These are phyloP conservation scores for Ligdia adustata DNA, from an alignment of 2,888 invertebrate species.

Conservation along the genomic window DNA sequence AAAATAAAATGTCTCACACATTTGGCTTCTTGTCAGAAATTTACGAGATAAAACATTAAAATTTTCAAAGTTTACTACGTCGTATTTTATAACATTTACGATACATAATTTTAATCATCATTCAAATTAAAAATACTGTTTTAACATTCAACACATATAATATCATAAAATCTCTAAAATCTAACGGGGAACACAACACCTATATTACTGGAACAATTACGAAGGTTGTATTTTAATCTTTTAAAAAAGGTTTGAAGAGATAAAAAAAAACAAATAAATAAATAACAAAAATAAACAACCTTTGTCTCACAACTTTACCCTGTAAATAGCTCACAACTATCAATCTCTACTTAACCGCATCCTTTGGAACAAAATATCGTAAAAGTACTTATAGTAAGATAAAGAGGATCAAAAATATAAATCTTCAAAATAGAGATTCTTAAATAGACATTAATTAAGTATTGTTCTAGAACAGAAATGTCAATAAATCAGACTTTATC, in stretches of 20 bases:
- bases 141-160: slow-evolving; percentile 74
- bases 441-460: slow-evolving; percentile 64
- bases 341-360: slow-evolving; percentile 51
- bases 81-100: slow-evolving; percentile 66
- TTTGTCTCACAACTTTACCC: slow-evolving; percentile 67
- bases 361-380: slow-evolving; percentile 68
- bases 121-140: slow-evolving; percentile 67
- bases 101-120: slow-evolving; percentile 59
- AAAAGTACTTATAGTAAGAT: slow-evolving; percentile 67
- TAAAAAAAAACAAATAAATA: slow-evolving; percentile 39
- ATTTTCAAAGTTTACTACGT: slow-evolving; percentile 66
- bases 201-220: slow-evolving; percentile 54
- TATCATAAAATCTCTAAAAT: slow-evolving; percentile 53
- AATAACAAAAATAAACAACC: slow-evolving; percentile 43
- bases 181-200: slow-evolving; percentile 74
- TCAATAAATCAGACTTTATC: slow-evolving; percentile 75
- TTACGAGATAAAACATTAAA: slow-evolving; percentile 66
- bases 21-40: slow-evolving; percentile 59
- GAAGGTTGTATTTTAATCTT: slow-evolving; percentile 49
- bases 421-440: slow-evolving; percentile 78
- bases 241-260: slow-evolving; percentile 45
- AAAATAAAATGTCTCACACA: slow-evolving; percentile 63
- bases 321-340: slow-evolving; percentile 77
- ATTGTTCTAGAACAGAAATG: slow-evolving; percentile 78
- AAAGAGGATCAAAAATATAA: slow-evolving; percentile 80